phyloP scores from a whole-genome alignment of 2,888 invertebrate species.

The Apotomis betuletana region DNA sequence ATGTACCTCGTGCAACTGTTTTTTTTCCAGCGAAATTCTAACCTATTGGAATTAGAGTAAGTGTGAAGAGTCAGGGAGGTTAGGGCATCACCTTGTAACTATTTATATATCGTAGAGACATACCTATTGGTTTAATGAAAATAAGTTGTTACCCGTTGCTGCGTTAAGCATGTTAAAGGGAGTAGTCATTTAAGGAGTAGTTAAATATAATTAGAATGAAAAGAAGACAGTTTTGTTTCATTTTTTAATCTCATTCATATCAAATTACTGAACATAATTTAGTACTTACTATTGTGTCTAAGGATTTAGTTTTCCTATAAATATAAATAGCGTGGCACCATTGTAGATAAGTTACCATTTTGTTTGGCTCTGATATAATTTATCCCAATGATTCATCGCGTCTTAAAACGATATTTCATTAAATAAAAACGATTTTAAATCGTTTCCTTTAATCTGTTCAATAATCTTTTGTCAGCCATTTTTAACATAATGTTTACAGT shows the following conservation, averaged over 20 bases:
- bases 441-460: constrained; percentile 62
- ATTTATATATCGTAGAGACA: too few relatives aligned
- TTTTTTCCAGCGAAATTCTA: too few relatives aligned
- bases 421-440: constrained; percentile 71
- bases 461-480: constrained; percentile 55
- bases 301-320: constrained; percentile 71
- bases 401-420: constrained; percentile 59
- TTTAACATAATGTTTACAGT: constrained; percentile 62
- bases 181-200: too few relatives aligned
- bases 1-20: too few relatives aligned
- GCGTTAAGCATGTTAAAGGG: too few relatives aligned
- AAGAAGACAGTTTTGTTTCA: constrained; percentile 53
- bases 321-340: constrained; percentile 77
- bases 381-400: constrained; percentile 66
- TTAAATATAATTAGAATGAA: constrained; percentile 38
- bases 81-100: too few relatives aligned
- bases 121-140: too few relatives aligned
- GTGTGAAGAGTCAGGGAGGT: too few relatives aligned
- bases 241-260: constrained; percentile 81
- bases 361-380: constrained; percentile 57
- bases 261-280: constrained; percentile 81
- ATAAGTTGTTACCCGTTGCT: too few relatives aligned
- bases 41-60: too few relatives aligned
- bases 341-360: constrained; percentile 63
- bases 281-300: constrained; percentile 69